phyloP scores from a whole-genome alignment of 2,888 invertebrate species.

The Platycheirus albimanus region DNA sequence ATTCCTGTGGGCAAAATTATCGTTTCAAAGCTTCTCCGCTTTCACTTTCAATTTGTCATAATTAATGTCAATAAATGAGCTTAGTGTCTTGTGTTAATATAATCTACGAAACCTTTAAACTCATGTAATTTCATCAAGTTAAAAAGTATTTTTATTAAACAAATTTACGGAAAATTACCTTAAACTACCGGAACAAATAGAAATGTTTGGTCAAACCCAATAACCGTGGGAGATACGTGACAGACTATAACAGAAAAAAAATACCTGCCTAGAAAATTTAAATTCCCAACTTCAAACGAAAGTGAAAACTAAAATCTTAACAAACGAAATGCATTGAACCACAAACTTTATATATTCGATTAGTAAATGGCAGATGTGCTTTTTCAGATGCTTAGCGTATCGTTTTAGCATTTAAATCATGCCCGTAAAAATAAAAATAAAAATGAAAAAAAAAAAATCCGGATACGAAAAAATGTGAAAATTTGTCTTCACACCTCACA shows the following conservation, averaged over 20 bases:
- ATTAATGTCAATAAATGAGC: too few species aligned
- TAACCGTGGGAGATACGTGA: slow-evolving; percentile 44
- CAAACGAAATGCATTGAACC: slow-evolving; percentile 47
- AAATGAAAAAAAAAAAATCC: slow-evolving; percentile 32
- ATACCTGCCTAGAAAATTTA: slow-evolving; percentile 23
- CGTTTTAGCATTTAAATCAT: slow-evolving; percentile 47
- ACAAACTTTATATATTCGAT: slow-evolving; percentile 44
- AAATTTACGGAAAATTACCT: too few species aligned
- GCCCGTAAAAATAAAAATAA: slow-evolving; percentile 2
- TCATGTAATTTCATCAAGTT: too few species aligned
- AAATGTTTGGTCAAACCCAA: slow-evolving; percentile 6
- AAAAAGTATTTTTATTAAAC: too few species aligned
- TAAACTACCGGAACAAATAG: neutral
- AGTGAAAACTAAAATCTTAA: slow-evolving; percentile 48
- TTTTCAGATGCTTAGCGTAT: slow-evolving; percentile 13
- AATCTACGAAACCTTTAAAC: too few species aligned
- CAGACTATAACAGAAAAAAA: slow-evolving; percentile 1
- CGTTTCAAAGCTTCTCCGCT: too few species aligned
- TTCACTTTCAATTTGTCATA: too few species aligned
- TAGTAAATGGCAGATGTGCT: slow-evolving; percentile 45
- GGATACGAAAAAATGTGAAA: slow-evolving; percentile 61
- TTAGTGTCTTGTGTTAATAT: too few species aligned
- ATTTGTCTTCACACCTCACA: slow-evolving; percentile 26
- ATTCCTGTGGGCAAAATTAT: too few species aligned
- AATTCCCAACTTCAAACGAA: slow-evolving; percentile 56